Evolutionary conservation across 1,140 invertebrate species (phyloP).

Genomic region (Adelges cooleyi): DNA sequence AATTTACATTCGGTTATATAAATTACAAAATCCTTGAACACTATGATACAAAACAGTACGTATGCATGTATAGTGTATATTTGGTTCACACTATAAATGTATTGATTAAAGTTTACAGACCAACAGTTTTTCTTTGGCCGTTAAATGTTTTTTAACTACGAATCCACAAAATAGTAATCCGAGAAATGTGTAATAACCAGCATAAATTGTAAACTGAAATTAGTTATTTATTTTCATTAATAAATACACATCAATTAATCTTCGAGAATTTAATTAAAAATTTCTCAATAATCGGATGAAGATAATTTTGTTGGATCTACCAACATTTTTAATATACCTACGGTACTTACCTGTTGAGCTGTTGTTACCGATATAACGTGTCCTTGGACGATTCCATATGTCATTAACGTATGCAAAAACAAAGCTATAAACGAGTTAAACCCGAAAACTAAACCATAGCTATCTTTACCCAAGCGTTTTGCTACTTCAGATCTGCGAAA

Average conservation of each 20-base stretch:
- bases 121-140: no score
- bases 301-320: background rate
- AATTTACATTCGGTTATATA: no score
- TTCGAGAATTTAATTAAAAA: background rate
- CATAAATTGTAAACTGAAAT: slow-evolving; percentile 3
- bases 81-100: no score
- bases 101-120: no score
- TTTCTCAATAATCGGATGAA: background rate
- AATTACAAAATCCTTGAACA: no score
- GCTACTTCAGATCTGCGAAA: slow-evolving; percentile 70
- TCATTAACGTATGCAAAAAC: slow-evolving; percentile 62
- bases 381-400: slow-evolving; percentile 45
- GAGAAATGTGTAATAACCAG: background rate
- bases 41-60: no score
- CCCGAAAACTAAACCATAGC: slow-evolving; percentile 80
- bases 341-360: slow-evolving; percentile 6
- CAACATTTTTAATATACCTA: background rate
- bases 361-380: slow-evolving; percentile 39
- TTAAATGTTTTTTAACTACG: no score
- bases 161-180: background rate
- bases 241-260: no score
- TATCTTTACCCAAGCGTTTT: slow-evolving; percentile 59
- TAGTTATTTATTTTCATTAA: background rate
- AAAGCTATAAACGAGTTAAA: slow-evolving; percentile 74
- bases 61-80: no score